Base-by-base conservation (phyloP, 2,797 vertebrate species). In the Sparidentex hasta region DNA sequence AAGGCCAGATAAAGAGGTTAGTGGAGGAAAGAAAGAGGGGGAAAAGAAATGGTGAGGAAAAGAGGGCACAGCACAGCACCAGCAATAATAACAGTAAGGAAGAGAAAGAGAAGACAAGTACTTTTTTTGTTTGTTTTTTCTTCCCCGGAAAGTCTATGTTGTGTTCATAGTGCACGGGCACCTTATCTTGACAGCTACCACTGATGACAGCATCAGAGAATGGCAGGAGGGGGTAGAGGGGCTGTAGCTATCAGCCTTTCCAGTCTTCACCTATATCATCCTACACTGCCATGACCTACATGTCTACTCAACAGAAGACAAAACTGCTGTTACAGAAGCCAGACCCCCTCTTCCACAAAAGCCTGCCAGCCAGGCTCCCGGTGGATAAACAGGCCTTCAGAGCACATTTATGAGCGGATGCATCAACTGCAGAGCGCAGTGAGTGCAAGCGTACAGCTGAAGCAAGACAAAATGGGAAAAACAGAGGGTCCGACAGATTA, bases 251-350 rank as follows among this genome's bases (percentile, higher is more conserved):
- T 46, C 69, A 67, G 71, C 50, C 44, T 55, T n/a, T 55, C 41
- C 51, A 64, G 18, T 62, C 65, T 54, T 67, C 52, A 51, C 64
- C 66, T 17, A 50, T 1, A 62, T 57, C 75, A 64, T 71, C 66
- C 65, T 47, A 20, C 46, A 51, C 52, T 51, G 25, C 57, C 27
- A 46, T 63, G 67, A 77, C 57, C 71, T 62, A 70, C 70, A 86
- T 56, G 59, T 76, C 69, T 46, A 55, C 67, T 86, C 55, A 57
- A 57, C 6, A 7, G 23, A 21, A 65, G 58, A n/a, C 74, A 69
- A 71, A 59, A 65, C 9, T 69, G 54, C 59, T 3, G 17, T 71
- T 71, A 85, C 71, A 80, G 65, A 85, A 85, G 81, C 71, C 83
- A 84, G 76, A 85, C 52, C 59, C 47, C 38, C 21, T 44, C 27